A percentile compares a stretch with the other conserved stretches of the same genome.
phyloP scores from a whole-genome alignment of 2,797 vertebrate genomes.

The Enteromius viviparus region DNA sequence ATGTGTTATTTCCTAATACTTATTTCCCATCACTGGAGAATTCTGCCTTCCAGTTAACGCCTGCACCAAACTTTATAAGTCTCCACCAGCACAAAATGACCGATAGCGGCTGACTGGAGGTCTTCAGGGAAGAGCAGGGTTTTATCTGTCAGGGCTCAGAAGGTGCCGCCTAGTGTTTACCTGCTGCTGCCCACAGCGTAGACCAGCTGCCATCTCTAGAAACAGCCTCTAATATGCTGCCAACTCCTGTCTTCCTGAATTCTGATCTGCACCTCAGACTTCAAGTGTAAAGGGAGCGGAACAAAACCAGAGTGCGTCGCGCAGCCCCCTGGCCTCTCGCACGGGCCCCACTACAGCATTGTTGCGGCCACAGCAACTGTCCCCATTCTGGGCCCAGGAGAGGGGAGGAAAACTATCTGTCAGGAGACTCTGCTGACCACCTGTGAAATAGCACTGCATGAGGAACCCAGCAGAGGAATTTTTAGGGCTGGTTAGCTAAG shows the following conservation, averaged over 20 bases:
- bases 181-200: constrained; percentile 72
- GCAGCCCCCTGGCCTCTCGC: constrained; percentile 56
- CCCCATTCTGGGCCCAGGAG: constrained; percentile 49
- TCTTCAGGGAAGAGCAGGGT: constrained; percentile 59
- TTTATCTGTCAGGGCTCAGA: constrained; percentile 63
- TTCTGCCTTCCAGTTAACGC: background rate
- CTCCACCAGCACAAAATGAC: constrained; percentile 10
- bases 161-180: constrained; percentile 73
- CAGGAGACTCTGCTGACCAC: constrained; percentile 55
- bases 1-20: background rate
- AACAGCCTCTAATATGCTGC: constrained; percentile 59
- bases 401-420: constrained; percentile 55
- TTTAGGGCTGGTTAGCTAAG: background rate
- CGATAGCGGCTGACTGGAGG: constrained; percentile 26
- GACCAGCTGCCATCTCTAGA: constrained; percentile 72
- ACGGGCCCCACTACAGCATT: constrained; percentile 55
- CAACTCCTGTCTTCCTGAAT: constrained; percentile 66
- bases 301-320: constrained; percentile 63
- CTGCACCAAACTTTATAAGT: background rate
- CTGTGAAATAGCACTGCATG: constrained; percentile 44
- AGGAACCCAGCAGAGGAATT: constrained; percentile 48
- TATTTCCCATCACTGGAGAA: background rate
- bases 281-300: constrained; percentile 59
- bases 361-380: constrained; percentile 52
- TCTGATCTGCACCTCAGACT: constrained; percentile 61